Percentiles rank a stretch among this genome's conserved stretches.
phyloP scores from a whole-genome alignment of 2,888 invertebrate genomes.

The Synergus japonicus region DNA sequence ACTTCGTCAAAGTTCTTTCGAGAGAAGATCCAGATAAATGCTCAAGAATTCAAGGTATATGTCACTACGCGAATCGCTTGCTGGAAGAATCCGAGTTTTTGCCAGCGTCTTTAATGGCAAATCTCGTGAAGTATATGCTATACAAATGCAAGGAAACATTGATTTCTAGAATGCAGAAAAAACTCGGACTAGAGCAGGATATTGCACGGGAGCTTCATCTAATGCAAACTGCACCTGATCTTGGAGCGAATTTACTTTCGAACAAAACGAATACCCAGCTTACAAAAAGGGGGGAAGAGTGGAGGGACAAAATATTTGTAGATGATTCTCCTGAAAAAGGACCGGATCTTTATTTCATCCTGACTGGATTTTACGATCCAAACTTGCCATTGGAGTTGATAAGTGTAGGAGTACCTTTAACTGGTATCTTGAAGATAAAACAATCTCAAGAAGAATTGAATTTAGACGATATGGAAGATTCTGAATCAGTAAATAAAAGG shows the following conservation, averaged over 20 bases:
- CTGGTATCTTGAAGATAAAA: slow-evolving; percentile 65
- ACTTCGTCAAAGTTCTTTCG: slow-evolving; percentile 57
- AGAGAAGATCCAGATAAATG: slow-evolving; percentile 58
- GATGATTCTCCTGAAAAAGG: slow-evolving; percentile 80
- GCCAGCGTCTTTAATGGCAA: slow-evolving; percentile 62
- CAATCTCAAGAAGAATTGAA: slow-evolving; percentile 47
- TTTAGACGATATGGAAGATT: not conserved
- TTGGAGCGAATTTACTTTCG: slow-evolving; percentile 42
- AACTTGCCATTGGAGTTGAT: slow-evolving; percentile 62
- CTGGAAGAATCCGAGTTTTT: slow-evolving; percentile 52
- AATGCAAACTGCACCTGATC: slow-evolving; percentile 52
- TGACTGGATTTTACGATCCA: slow-evolving; percentile 78
- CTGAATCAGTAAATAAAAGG: not conserved
- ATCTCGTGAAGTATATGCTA: slow-evolving; percentile 68
- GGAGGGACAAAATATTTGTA: slow-evolving; percentile 79
- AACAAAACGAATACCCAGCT: slow-evolving; percentile 78
- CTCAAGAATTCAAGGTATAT: slow-evolving; percentile 57
- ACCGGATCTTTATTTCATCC: slow-evolving; percentile 79
- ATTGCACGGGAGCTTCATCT: slow-evolving; percentile 61
- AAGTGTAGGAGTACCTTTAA: slow-evolving; percentile 64
- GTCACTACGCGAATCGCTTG: slow-evolving; percentile 61
- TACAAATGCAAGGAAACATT: slow-evolving; percentile 62
- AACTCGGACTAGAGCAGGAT: slow-evolving; percentile 56
- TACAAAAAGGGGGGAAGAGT: slow-evolving; percentile 79
- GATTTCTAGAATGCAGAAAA: slow-evolving; percentile 54